phyloP scores from a whole-genome alignment of 2,888 invertebrate genomes.

The Julus scanicus region DNA sequence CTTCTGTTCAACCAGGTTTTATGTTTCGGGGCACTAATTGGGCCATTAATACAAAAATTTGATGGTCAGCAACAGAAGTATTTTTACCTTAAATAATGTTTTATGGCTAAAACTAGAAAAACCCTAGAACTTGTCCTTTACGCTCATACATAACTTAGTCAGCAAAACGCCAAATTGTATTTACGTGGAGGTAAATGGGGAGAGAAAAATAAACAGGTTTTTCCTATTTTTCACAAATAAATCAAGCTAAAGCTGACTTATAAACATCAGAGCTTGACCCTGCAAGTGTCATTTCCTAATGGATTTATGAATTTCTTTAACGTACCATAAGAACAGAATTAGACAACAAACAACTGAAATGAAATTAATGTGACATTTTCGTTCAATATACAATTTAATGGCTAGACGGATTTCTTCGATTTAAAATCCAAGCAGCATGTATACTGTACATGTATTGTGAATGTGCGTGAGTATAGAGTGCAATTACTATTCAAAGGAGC shows the following conservation, averaged over 20 bases:
- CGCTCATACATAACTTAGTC: not conserved
- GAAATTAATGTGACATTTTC: conserved; percentile 10
- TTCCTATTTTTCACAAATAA: not conserved
- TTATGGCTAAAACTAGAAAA: not conserved
- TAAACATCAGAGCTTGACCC: not conserved
- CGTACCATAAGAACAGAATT: not conserved
- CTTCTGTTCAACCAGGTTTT: too few relatives aligned
- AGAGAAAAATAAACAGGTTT: not conserved
- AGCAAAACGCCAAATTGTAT: not conserved
- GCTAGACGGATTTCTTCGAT: not conserved
- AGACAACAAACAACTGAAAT: not conserved
- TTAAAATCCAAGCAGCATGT: not conserved
- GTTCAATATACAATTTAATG: not conserved
- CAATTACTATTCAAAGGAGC: not conserved
- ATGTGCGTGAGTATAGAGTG: not conserved
- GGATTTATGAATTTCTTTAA: conserved; percentile 1
- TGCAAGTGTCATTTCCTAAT: not conserved
- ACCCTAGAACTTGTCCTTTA: too few relatives aligned
- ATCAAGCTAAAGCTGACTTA: not conserved
- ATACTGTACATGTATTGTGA: not conserved
- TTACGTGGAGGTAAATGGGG: too few relatives aligned
- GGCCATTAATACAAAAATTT: too few relatives aligned
- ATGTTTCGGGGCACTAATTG: too few relatives aligned
- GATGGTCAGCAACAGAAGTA: not conserved
- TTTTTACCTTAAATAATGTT: not conserved